Base-by-base conservation (phyloP, 2,797 vertebrate species). In the Tenualosa thibaudeaui region DNA sequence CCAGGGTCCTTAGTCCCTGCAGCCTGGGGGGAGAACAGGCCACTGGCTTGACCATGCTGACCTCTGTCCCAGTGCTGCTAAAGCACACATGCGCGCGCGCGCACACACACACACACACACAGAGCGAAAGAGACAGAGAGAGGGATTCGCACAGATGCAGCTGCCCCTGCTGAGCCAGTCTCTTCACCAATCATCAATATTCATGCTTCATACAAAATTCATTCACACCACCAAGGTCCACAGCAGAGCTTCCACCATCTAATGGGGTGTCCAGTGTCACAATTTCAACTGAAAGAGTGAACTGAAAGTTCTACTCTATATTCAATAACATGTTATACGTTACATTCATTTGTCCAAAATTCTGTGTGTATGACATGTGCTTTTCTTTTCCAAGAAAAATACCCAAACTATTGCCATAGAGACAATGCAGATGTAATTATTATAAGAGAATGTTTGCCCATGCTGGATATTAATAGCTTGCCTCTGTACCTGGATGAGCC, bases 21-120 rank as follows among this genome's bases (percentile, higher is more conserved):
- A 62, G 68, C 46, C 84, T 85, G 85, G 86, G 83, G 87, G 86
- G 65, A 84, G 84, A 86, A 86, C 26, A 84, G 85, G 85, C 87
- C 84, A 81, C 86, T 89, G 88, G 86, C 86, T 83, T 88, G 85
- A 87, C 87, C 86, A 89, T 87, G 88, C 88, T 91, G 89, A 91
- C 89, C 90, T 86, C 88, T 91, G 89, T 90, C 85, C 87, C 86
- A 81, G 83, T 85, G 85, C 83, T 81, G 75, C 86, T 81, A 68
- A 85, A 13, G 81, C 85, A 81, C 50, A 65, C 82, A 84, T 58
- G 37, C 58, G 60, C 82, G 43, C 37, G 19, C 19, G 19, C 82
- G 50, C 17, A 49, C 19, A 22, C 22, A 54, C 58, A 60, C 58
- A 60, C 58, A 60, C 5, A 60, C 1, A 43, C 13, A 75, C 12